Percentiles rank a stretch among this genome's conserved stretches.
Evolutionary conservation across 2,113 vertebrate genomes (phyloP).

Genomic region (Ginglymostoma cirratum): DNA sequence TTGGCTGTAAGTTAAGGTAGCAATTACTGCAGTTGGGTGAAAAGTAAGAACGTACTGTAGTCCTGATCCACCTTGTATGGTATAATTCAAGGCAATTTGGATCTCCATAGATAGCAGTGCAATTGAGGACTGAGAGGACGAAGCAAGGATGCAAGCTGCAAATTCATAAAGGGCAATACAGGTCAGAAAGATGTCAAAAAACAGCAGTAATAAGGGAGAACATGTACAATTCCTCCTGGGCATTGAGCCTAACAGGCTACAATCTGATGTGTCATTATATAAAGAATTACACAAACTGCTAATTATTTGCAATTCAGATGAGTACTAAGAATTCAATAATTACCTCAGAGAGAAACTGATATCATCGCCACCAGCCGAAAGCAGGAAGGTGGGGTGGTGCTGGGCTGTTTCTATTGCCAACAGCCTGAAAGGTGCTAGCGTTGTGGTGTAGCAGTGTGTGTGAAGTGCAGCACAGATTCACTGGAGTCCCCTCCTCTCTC

Average conservation of each 20-base stretch:
- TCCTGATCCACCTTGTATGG: not conserved
- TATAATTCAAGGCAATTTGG: not conserved
- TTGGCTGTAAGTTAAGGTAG: not conserved
- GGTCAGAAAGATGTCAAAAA: not conserved
- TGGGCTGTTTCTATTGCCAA: not conserved
- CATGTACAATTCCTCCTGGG: not conserved
- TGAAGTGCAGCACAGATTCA: not conserved
- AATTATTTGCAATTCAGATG: slow-evolving; percentile 13
- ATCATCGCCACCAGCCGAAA: not conserved
- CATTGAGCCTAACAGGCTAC: not conserved
- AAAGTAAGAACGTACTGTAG: not conserved
- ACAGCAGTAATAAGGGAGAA: not conserved
- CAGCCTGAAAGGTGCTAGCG: not conserved
- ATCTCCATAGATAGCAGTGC: not conserved
- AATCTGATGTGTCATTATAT: not conserved
- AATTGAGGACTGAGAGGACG: not conserved
- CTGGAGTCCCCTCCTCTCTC: not conserved
- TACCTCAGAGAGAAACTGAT: not conserved
- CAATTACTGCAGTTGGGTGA: not conserved
- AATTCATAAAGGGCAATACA: not conserved
- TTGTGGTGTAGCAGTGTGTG: not conserved
- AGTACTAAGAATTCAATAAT: not conserved
- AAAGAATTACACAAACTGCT: not conserved
- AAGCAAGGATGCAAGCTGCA: not conserved
- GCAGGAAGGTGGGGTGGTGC: not conserved